A percentile compares a stretch with the other conserved stretches of the same genome.
Conservation (phyloP, 2,797 vertebrate genomes). For the Sciurus vulgaris region DNA sequence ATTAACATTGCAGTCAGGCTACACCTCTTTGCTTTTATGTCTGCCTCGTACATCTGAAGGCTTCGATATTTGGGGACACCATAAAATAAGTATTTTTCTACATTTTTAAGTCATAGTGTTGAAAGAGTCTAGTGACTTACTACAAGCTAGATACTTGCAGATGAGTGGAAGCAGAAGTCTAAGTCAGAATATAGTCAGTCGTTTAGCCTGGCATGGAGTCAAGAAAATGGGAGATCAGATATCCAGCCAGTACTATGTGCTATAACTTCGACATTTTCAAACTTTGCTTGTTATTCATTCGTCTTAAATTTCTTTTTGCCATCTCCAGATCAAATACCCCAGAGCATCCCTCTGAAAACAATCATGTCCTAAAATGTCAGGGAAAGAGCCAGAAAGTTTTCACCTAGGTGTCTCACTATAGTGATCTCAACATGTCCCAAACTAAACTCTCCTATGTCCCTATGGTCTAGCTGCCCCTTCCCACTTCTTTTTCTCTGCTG, state of each 20-base stretch:
- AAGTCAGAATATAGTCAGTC: neutral
- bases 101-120: neutral
- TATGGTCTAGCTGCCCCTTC: neutral
- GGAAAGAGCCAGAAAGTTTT: neutral
- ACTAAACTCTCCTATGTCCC: neutral
- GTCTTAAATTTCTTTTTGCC: conserved; percentile 14
- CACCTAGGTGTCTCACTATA: neutral
- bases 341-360: neutral
- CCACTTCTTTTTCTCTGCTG: neutral
- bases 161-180: neutral
- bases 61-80: neutral
- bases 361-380: neutral
- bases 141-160: neutral
- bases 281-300: neutral
- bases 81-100: conserved; percentile 22
- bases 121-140: neutral
- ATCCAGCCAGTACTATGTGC: neutral
- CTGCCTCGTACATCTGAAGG: neutral
- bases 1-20: neutral
- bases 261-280: neutral
- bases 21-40: conserved; percentile 41
- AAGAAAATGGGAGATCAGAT: neutral
- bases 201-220: neutral
- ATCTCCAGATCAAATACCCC: neutral
- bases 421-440: neutral